These are phyloP conservation scores for Drosophila buzzatii DNA, from an alignment of 2,888 invertebrate genomes.

Conservation along the genomic window DNA sequence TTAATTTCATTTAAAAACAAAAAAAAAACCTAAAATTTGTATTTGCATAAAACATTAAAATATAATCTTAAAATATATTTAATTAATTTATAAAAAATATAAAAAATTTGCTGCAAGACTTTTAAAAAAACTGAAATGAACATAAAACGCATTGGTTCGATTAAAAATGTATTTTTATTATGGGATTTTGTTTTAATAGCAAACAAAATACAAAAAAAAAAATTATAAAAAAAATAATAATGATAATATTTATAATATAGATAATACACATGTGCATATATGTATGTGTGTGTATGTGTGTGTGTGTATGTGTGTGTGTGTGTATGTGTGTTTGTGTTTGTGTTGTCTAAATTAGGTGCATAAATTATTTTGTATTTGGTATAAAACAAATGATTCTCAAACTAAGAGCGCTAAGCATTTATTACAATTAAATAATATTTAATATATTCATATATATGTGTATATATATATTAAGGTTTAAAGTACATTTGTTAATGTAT, in stretches of 20 bases:
- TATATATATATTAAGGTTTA: constrained; percentile 34
- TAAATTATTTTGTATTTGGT: constrained; percentile 76
- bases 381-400: constrained; percentile 71
- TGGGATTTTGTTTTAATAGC: constrained; percentile 36
- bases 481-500: constrained; percentile 60
- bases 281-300: constrained; percentile 45
- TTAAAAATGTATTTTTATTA: constrained; percentile 47
- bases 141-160: constrained; percentile 14
- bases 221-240: constrained; percentile 43
- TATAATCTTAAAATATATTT: not conserved
- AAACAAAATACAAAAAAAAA: constrained; percentile 38
- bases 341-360: constrained; percentile 61
- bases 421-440: constrained; percentile 62
- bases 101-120: no score
- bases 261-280: constrained; percentile 64
- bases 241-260: constrained; percentile 65
- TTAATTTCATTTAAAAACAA: not conserved
- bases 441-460: constrained; percentile 22
- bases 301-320: constrained; percentile 6
- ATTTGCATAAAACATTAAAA: not conserved
- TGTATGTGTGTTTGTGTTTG: constrained; percentile 41
- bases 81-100: not conserved
- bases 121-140: not conserved
- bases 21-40: no score
- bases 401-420: constrained; percentile 68